These are phyloP conservation scores for Chelon labrosus DNA, from an alignment of 2,797 vertebrate genomes.

Conservation along the genomic window DNA sequence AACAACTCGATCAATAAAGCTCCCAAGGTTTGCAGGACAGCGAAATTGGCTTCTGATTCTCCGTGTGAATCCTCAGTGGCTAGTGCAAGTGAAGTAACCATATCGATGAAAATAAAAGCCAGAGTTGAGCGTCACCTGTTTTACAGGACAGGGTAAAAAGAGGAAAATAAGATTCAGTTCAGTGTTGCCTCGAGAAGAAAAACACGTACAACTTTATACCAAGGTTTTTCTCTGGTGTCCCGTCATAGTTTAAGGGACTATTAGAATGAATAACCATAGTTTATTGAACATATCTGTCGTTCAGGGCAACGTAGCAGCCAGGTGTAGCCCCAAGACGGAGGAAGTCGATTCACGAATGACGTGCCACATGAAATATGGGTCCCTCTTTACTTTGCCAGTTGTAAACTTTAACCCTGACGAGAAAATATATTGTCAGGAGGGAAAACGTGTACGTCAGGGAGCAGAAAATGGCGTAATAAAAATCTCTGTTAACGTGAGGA, in stretches of 20 bases:
- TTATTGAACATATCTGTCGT: neutral
- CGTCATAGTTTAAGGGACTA: neutral
- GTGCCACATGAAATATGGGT: neutral
- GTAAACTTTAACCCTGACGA: neutral
- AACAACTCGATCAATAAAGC: constrained; percentile 5
- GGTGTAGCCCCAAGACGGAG: neutral
- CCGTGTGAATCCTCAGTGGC: constrained; percentile 13
- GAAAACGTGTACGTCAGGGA: constrained; percentile 21
- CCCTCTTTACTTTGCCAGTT: neutral
- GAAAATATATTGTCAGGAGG: neutral
- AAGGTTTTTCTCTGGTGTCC: constrained; percentile 21
- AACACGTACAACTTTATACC: constrained; percentile 11
- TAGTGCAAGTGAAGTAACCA: constrained; percentile 18
- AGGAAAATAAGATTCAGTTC: neutral
- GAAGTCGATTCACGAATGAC: neutral
- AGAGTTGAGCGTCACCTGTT: neutral
- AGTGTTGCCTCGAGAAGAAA: constrained; percentile 40
- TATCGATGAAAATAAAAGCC: constrained; percentile 52
- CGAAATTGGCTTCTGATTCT: constrained; percentile 3
- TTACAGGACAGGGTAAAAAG: constrained; percentile 50
- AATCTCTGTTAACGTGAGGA: neutral
- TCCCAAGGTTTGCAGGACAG: constrained; percentile 23
- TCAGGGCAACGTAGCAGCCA: neutral
- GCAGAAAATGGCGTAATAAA: constrained; percentile 27
- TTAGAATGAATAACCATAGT: neutral